phyloP scores from a whole-genome alignment of 2,888 invertebrate genomes.

The Pollenia angustigena region DNA sequence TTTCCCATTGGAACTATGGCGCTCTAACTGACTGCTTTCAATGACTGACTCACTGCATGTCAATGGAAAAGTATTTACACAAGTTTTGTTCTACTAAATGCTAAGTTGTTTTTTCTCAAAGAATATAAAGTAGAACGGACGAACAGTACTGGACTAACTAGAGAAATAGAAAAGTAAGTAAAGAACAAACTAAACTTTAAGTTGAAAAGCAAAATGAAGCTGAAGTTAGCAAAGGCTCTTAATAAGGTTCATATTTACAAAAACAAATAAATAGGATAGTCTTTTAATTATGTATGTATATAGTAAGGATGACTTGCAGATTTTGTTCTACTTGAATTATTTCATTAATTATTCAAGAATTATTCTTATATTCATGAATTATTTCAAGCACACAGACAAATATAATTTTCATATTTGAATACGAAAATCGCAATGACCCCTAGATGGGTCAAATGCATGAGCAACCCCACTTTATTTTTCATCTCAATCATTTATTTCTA shows the following conservation, averaged over 20 bases:
- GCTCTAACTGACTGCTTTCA: neutral
- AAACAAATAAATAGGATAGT: too few relatives aligned
- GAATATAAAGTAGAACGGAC: constrained; percentile 24
- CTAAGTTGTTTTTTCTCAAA: neutral
- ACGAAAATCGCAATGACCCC: too few relatives aligned
- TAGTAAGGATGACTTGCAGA: too few relatives aligned
- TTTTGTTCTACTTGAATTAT: too few relatives aligned
- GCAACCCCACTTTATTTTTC: too few relatives aligned
- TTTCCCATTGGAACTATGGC: constrained; percentile 21
- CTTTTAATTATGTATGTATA: too few relatives aligned
- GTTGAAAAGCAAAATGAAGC: neutral
- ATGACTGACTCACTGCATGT: constrained; percentile 5
- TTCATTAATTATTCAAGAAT: too few relatives aligned
- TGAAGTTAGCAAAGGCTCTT: neutral
- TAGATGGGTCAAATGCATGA: too few relatives aligned
- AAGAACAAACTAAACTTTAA: neutral
- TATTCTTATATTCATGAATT: too few relatives aligned
- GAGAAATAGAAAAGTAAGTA: neutral
- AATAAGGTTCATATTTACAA: neutral
- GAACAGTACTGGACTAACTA: neutral
- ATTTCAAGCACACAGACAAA: too few relatives aligned
- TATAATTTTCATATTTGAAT: too few relatives aligned
- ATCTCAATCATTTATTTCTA: too few relatives aligned
- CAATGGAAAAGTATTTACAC: constrained; percentile 39
- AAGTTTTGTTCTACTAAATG: constrained; percentile 44